Evolutionary conservation across 1,140 invertebrate species (phyloP).

Genomic region (Gyrodactylus bullatarudis): DNA sequence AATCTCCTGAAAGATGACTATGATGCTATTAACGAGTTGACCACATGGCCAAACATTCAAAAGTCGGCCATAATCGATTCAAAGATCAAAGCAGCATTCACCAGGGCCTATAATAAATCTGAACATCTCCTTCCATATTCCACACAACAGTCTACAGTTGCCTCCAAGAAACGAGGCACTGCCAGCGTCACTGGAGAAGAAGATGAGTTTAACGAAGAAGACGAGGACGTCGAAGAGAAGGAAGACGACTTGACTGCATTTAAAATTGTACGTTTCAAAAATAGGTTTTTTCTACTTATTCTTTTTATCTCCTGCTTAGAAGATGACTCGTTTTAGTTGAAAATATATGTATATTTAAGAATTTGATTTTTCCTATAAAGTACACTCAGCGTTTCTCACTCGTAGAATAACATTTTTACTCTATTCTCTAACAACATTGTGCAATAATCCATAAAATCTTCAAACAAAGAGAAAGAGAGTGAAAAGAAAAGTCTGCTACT

Average conservation of each 20-base stretch:
- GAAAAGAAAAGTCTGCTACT: too few relatives aligned
- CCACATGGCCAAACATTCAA: conserved; percentile 39
- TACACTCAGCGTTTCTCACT: too few relatives aligned
- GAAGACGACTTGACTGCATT: neutral
- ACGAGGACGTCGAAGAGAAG: neutral
- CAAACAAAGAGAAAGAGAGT: too few relatives aligned
- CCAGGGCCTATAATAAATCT: conserved; percentile 52
- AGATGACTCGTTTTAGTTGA: too few relatives aligned
- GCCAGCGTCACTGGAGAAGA: neutral
- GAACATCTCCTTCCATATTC: neutral
- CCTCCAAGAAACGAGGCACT: neutral
- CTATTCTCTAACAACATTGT: too few relatives aligned
- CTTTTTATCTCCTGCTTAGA: too few relatives aligned
- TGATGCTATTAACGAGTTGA: conserved; percentile 46
- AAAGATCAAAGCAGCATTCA: conserved; percentile 63
- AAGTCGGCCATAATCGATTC: conserved; percentile 39
- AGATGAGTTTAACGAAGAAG: neutral
- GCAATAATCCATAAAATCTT: too few relatives aligned
- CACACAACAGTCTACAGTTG: neutral
- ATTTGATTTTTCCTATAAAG: too few relatives aligned
- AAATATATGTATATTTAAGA: too few relatives aligned
- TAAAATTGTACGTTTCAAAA: neutral
- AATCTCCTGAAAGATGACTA: conserved; percentile 55
- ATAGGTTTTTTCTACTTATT: too few relatives aligned
- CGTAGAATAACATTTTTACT: too few relatives aligned